phyloP scores from a whole-genome alignment of 2,113 vertebrate species.

The Turdus rufiventris region DNA sequence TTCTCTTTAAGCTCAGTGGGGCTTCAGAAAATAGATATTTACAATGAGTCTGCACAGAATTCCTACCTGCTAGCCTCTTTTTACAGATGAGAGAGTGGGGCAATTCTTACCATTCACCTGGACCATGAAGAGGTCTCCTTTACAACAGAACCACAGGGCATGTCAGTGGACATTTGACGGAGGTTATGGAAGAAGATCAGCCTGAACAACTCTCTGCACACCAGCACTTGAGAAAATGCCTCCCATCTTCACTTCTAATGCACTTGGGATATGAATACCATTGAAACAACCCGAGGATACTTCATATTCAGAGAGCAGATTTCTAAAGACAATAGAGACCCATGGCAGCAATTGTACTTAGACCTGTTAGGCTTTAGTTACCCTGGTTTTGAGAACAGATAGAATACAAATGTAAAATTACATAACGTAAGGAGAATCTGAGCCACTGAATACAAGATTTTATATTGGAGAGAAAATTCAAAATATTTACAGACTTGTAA shows the following conservation, averaged over 20 bases:
- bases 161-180: background rate
- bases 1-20: background rate
- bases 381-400: background rate
- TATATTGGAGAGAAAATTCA: background rate
- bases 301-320: background rate
- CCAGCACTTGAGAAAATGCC: background rate
- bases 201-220: background rate
- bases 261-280: background rate
- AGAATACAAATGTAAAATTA: background rate
- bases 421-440: fast-evolving
- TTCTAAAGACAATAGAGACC: background rate
- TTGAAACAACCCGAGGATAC: background rate
- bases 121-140: background rate
- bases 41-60: background rate
- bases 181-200: background rate
- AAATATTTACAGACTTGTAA: background rate
- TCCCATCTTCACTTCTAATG: background rate
- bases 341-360: background rate
- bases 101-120: background rate
- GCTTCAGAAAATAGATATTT: background rate
- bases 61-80: background rate
- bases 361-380: background rate
- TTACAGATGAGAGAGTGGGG: background rate
- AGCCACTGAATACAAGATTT: background rate
- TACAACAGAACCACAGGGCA: background rate